These are phyloP conservation scores for Pyrocephalus nanus DNA, from an alignment of 2,797 vertebrate genomes.

Conservation along the genomic window DNA sequence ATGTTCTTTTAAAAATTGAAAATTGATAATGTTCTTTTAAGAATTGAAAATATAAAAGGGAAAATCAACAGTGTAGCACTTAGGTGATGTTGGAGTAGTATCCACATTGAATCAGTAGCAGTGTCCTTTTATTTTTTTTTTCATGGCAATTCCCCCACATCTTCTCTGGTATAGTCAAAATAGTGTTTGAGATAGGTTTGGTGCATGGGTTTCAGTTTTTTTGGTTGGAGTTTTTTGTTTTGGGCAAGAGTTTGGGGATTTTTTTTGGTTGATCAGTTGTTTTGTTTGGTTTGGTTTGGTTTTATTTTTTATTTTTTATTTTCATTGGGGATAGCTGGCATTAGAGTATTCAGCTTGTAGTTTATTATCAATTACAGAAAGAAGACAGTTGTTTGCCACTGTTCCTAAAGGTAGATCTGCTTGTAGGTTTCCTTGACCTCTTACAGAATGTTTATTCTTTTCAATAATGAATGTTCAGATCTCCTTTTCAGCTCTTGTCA, in stretches of 20 bases:
- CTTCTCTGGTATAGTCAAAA: not conserved
- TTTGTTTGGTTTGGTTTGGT: not conserved
- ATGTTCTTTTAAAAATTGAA: not conserved
- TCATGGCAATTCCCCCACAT: not conserved
- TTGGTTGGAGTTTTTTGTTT: not conserved
- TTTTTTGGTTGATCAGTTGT: not conserved
- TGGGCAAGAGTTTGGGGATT: not conserved
- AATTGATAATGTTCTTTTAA: not conserved
- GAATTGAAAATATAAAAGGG: not conserved
- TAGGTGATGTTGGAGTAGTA: not conserved
- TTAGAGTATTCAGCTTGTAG: not conserved
- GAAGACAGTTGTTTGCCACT: not conserved
- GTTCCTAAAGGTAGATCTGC: not conserved
- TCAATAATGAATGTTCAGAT: not conserved
- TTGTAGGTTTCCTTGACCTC: not conserved
- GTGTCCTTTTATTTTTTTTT: not conserved
- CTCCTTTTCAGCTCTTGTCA: not conserved
- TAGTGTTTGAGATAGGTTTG: not conserved
- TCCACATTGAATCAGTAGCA: not conserved
- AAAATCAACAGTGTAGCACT: not conserved
- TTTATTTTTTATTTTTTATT: not conserved
- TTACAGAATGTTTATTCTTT: not conserved
- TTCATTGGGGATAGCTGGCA: not conserved
- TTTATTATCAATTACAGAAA: not conserved
- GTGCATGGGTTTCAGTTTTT: not conserved